Evolutionary conservation across 2,888 invertebrate genomes (phyloP), one percentile per base, ranked within the genome.

Genomic region (Drosophila tanythrix): DNA sequence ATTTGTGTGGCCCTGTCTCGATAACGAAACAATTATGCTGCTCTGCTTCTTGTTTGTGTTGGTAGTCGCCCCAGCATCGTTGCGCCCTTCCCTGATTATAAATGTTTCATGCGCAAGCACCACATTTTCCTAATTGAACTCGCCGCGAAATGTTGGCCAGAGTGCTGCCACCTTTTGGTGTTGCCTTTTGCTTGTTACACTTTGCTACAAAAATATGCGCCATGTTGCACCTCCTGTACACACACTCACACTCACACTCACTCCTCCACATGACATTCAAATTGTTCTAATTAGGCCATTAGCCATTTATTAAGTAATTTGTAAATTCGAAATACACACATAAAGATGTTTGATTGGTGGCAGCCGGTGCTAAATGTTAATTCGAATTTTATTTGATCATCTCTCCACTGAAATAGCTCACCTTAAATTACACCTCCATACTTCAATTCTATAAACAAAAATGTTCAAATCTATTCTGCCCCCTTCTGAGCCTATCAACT

Each of bases 11-110:
- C 46, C 15, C 25, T 1, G 21, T 46, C 46, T 85, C 88, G 88
- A 85, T 85, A 88, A 83, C 83, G 87, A 83, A 84, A 82, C 83
- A 84, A 84, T 84, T 84, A 84, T 82, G 70, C 65, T 82, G 85
- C 82, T 79, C 79, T 82, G 75, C 63, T 76, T 64, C 82, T 78
- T 83, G 79, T 71, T 74, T 69, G 72, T 60, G 67, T 72, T 73
- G 69, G 64, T 71, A 70, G 64, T 53, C 18, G 13, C 51, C 33
- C 52, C 51, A 31, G 11, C 29, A 33, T 29, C 53, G 68, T 21
- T 40, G 29, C 51, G 43, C 79, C 68, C 61, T 69, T 74, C 67
- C 74, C 82, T 67, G 74, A 74, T 81, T 70, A 74, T 81, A 82
- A 82, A 80, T 84, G 80, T 74, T 82, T 75, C 68, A 72, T 68